Percentiles rank a stretch among this genome's conserved stretches.
Evolutionary conservation across 1,140 invertebrate genomes (phyloP).

Genomic region (Drosophila nannoptera): DNA sequence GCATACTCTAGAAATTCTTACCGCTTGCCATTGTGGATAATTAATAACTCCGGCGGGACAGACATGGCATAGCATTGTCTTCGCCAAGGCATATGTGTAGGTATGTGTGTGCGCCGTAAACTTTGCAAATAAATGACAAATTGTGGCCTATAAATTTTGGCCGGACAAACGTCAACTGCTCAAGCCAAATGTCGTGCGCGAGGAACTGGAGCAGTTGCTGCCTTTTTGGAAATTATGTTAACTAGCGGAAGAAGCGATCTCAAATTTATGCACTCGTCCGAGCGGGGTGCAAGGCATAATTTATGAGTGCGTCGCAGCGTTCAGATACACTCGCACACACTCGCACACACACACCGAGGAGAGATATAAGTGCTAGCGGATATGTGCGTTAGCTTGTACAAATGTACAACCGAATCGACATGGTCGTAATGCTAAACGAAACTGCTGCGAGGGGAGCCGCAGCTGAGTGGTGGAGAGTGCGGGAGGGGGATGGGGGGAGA

Average conservation of each 20-base stretch:
- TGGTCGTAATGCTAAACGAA: conserved; percentile 46
- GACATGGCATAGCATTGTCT: too few species aligned
- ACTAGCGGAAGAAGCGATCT: conserved; percentile 56
- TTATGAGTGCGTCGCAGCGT: conserved; percentile 44
- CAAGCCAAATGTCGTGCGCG: conserved; percentile 30
- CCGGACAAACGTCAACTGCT: conserved; percentile 51
- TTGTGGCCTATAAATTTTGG: conserved; percentile 59
- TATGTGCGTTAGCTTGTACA: neutral
- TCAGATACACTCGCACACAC: neutral
- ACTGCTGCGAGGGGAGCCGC: conserved; percentile 29
- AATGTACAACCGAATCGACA: conserved; percentile 18
- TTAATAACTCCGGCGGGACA: too few species aligned
- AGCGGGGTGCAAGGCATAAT: conserved; percentile 43
- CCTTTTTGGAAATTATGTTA: conserved; percentile 57
- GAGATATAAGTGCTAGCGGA: neutral
- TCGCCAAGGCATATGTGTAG: too few species aligned
- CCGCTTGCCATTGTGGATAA: too few species aligned
- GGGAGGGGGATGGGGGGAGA: conserved; percentile 2
- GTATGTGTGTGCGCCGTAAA: too few species aligned
- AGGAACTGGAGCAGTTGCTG: conserved; percentile 59
- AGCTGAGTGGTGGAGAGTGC: neutral
- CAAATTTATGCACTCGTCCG: conserved; percentile 46
- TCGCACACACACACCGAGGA: neutral
- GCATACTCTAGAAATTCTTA: too few species aligned
- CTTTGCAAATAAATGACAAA: conserved; percentile 66